Evolutionary conservation across 92 coral and sea anemone genomes (phyloP).

Genomic region (Parazoanthus swiftii): DNA sequence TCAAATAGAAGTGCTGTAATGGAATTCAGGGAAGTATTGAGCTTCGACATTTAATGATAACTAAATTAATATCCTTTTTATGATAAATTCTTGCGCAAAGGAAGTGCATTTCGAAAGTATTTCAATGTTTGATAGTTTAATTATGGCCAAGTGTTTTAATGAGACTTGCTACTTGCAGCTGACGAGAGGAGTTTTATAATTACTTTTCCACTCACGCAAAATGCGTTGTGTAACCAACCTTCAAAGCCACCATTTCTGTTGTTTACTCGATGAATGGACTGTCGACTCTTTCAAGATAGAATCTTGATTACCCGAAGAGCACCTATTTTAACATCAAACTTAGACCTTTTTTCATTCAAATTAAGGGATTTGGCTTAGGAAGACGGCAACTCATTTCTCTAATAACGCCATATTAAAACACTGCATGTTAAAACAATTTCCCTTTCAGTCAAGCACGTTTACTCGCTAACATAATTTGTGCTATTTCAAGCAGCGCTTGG

Average conservation of each 20-base stretch:
- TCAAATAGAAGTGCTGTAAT: background rate
- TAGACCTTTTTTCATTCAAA: background rate
- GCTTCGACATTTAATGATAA: background rate
- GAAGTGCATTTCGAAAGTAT: background rate
- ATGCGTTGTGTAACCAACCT: conserved; percentile 1
- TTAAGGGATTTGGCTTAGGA: background rate
- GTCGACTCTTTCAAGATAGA: background rate
- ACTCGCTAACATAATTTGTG: background rate
- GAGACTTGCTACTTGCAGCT: conserved; percentile 8
- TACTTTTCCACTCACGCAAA: conserved; percentile 16
- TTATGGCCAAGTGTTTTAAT: conserved; percentile 2
- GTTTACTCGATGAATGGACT: conserved; percentile 1
- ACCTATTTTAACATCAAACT: background rate
- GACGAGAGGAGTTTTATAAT: background rate
- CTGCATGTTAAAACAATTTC: conserved; percentile 1
- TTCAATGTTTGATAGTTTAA: conserved; percentile 5
- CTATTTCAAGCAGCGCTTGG: background rate
- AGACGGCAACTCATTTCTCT: background rate
- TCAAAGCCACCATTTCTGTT: conserved; percentile 3
- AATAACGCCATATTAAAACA: conserved; percentile 23
- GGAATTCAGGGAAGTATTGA: background rate
- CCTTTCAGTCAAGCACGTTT: background rate
- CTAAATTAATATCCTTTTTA: background rate
- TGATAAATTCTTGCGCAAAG: background rate
- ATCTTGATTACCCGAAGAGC: background rate